Conservation (phyloP, 2,888 invertebrate species). For the Eristalis tenax region DNA sequence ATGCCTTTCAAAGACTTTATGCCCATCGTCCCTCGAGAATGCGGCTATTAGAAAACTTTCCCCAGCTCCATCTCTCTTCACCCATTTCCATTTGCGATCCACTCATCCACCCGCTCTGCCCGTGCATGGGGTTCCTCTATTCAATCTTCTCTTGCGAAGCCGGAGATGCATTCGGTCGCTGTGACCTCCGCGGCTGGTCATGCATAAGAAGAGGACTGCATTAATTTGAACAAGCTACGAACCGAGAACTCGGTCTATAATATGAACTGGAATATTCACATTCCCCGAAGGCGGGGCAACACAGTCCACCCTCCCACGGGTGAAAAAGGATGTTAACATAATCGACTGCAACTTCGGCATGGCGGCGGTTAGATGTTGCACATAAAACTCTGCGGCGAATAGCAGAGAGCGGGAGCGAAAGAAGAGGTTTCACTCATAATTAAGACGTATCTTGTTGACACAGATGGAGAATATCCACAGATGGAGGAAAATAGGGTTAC, state of each 20-base stretch:
- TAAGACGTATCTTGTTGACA: background rate
- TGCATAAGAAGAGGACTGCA: background rate
- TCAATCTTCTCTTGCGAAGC: background rate
- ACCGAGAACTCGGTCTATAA: background rate
- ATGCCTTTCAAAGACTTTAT: background rate
- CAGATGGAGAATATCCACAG: background rate
- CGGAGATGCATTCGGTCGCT: background rate
- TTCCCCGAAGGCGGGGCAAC: background rate
- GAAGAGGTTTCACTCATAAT: background rate
- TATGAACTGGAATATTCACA: background rate
- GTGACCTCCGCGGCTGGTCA: background rate
- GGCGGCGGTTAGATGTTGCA: background rate
- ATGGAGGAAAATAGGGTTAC: background rate
- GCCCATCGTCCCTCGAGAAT: background rate
- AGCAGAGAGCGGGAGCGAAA: background rate
- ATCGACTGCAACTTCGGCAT: background rate
- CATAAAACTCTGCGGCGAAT: background rate
- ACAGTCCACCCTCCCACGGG: background rate
- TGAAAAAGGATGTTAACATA: slow-evolving; percentile 7
- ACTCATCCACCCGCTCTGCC: background rate
- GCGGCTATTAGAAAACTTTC: background rate
- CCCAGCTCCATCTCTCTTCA: background rate
- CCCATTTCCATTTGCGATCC: background rate
- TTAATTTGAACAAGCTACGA: background rate
- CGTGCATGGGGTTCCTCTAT: background rate